Base-by-base conservation (phyloP, 1,140 invertebrate genomes). In the Melitaea cinxia region DNA sequence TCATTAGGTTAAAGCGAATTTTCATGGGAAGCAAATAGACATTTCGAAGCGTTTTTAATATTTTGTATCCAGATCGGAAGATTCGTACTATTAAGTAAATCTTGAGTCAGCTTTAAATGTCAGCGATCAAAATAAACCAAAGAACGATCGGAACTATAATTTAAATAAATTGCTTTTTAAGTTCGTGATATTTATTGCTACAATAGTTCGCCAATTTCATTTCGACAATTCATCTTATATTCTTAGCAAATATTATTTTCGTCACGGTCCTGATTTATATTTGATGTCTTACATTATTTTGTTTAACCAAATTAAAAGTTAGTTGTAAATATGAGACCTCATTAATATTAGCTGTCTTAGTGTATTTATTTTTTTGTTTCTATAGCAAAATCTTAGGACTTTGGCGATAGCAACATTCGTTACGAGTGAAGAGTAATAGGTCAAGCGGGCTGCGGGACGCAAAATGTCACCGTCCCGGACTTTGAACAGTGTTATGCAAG, bases 381-480 rank as follows among this genome's bases (percentile, higher is more conserved):
- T n/a, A n/a, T n/a, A n/a, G n/a, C n/a, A n/a, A n/a, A n/a, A n/a
- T n/a, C n/a, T n/a, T n/a, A n/a, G n/a, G n/a, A n/a, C n/a, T n/a
- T n/a, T n/a, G n/a, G n/a, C n/a, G n/a, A 57, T 57, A 21, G 53
- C 35, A n/a, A 21, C 50, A 55, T 56, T 54, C 47, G 35, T 68
- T 53, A 54, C 65, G 70, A 70, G 72, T 72, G 73, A 67, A 64
- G 63, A 65, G 65, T 70, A 77, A n/a, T 77, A 76, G 77, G 77
- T 80, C 77, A 73, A 71, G 56, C 68, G 70, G 71, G 61, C 68
- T n/a, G 65, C 72, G 64, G 65, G 68, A 65, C 63, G 69, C 65
- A 57, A 83, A 83, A 83, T 83, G 80, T 83, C 80, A 83, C 68
- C 70, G 66, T 78, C 68, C 74, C 74, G 73, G 68, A 72, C 66